A percentile compares a stretch with the other conserved stretches of the same genome.
These are phyloP conservation scores for Agrotis ipsilon DNA, from an alignment of 2,888 invertebrate species.

Conservation along the genomic window DNA sequence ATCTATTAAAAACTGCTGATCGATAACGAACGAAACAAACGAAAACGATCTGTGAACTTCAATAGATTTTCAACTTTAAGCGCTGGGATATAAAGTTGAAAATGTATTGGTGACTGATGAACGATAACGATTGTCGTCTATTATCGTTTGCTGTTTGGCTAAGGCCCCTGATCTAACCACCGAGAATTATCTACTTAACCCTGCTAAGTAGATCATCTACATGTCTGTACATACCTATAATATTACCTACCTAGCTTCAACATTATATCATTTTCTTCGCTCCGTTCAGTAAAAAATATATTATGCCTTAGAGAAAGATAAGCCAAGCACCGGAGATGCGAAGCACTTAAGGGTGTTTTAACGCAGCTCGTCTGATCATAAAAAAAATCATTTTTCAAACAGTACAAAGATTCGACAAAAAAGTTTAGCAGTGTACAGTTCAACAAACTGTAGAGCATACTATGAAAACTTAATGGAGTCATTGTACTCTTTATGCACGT, in stretches of 20 bases:
- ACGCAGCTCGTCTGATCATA: neutral
- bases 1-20: too few species aligned
- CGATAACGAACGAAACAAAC: too few species aligned
- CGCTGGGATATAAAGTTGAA: too few species aligned
- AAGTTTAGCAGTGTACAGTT: constrained; percentile 24
- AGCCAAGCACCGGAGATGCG: neutral
- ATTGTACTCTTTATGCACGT: constrained; percentile 44
- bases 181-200: too few species aligned
- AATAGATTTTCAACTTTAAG: too few species aligned
- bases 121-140: too few species aligned
- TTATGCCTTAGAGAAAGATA: constrained; percentile 12
- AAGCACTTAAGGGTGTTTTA: neutral
- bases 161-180: too few species aligned
- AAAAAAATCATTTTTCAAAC: neutral
- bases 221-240: neutral
- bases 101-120: too few species aligned
- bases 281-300: neutral
- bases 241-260: neutral
- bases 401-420: constrained; percentile 3
- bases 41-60: too few species aligned
- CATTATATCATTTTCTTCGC: neutral
- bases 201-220: too few species aligned
- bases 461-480: constrained; percentile 36
- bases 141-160: too few species aligned
- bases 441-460: constrained; percentile 7